Evolutionary conservation across 2,797 vertebrate species (phyloP).

Genomic region (Acanthurus lineatus): DNA sequence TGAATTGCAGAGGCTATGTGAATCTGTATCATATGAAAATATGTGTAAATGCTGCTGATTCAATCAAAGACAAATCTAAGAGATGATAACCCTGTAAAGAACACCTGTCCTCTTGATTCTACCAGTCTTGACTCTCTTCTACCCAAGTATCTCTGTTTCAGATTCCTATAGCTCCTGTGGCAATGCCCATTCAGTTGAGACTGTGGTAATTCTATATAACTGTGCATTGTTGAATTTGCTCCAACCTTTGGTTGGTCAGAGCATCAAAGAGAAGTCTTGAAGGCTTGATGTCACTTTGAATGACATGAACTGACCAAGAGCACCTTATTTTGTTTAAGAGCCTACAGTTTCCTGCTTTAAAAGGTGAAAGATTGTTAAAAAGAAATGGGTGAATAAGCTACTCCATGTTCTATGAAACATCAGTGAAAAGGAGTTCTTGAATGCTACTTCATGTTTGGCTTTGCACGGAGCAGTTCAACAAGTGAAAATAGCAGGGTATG

Average conservation of each 20-base stretch:
- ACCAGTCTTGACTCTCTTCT: slow-evolving; percentile 36
- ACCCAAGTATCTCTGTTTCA: slow-evolving; percentile 35
- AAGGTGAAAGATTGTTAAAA: slow-evolving; percentile 10
- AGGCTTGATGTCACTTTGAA: slow-evolving; percentile 22
- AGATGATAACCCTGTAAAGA: slow-evolving; percentile 68
- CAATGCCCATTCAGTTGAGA: slow-evolving; percentile 28
- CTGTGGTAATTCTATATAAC: slow-evolving; percentile 26
- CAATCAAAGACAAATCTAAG: slow-evolving; percentile 75
- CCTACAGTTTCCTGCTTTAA: slow-evolving; percentile 20
- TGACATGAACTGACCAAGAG: slow-evolving; percentile 23
- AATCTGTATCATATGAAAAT: slow-evolving; percentile 82
- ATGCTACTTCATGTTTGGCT: slow-evolving; percentile 65
- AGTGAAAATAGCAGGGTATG: slow-evolving; percentile 61
- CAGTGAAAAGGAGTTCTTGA: slow-evolving; percentile 55
- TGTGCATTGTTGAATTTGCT: slow-evolving; percentile 35
- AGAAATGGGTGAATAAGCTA: slow-evolving; percentile 31
- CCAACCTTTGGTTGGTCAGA: slow-evolving; percentile 14
- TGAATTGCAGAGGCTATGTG: slow-evolving; percentile 78
- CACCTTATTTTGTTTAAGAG: slow-evolving; percentile 27
- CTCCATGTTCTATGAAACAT: slow-evolving; percentile 26
- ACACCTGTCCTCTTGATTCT: slow-evolving; percentile 62
- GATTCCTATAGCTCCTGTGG: slow-evolving; percentile 18
- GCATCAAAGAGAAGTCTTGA: slow-evolving; percentile 4
- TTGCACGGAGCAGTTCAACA: slow-evolving; percentile 62
- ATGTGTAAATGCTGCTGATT: slow-evolving; percentile 85